Percentiles rank a stretch among this genome's conserved stretches.
Evolutionary conservation across 1,140 invertebrate genomes (phyloP).

Genomic region (Lycorma delicatula): DNA sequence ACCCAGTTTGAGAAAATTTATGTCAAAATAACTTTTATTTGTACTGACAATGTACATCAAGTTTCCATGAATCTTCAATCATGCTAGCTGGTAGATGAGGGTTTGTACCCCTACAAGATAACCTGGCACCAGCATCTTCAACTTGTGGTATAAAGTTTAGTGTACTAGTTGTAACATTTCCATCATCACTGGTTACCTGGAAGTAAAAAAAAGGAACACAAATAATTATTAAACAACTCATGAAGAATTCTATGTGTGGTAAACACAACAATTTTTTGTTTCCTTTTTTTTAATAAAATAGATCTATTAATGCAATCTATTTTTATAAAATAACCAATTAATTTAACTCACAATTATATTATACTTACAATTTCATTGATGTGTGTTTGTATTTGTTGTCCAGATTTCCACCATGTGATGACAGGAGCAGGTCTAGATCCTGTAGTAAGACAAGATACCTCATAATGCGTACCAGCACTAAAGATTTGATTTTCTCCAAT

Average conservation of each 20-base stretch:
- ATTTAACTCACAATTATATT: no score
- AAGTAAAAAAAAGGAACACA: background rate
- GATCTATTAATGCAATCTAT: background rate
- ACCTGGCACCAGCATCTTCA: constrained; percentile 76
- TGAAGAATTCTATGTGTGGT: constrained; percentile 41
- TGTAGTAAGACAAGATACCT: constrained; percentile 70
- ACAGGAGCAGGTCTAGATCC: constrained; percentile 71
- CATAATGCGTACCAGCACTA: constrained; percentile 67
- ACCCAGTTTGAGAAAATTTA: background rate
- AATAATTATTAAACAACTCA: background rate
- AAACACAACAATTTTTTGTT: background rate
- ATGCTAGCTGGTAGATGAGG: constrained; percentile 66
- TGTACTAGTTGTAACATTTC: constrained; percentile 56
- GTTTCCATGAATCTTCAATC: constrained; percentile 53
- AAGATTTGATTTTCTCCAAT: constrained; percentile 64
- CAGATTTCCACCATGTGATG: constrained; percentile 80
- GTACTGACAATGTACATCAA: constrained; percentile 80
- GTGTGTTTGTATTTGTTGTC: constrained; percentile 53
- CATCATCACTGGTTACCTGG: constrained; percentile 26
- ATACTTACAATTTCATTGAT: constrained; percentile 62
- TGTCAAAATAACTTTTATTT: background rate
- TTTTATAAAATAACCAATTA: background rate
- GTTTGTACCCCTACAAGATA: constrained; percentile 80
- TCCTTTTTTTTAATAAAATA: background rate
- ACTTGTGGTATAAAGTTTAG: constrained; percentile 68